A percentile compares a stretch with the other conserved stretches of the same genome.
phyloP scores from a whole-genome alignment of 2,797 vertebrate species.

The Tauraco hartlaubi region DNA sequence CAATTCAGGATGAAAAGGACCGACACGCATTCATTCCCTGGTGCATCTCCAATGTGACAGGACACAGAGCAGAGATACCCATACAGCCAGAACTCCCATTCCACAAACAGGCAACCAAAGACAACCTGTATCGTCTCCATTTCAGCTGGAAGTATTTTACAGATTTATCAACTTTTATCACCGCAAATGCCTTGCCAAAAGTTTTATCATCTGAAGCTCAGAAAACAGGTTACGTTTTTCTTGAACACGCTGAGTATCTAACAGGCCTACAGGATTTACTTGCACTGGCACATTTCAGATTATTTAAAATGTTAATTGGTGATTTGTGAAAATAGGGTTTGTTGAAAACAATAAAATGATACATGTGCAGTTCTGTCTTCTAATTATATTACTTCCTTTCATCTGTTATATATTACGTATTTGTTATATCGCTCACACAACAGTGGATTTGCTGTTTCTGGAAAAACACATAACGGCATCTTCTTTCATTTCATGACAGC shows the following conservation, averaged over 20 bases:
- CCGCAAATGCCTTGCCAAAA: neutral
- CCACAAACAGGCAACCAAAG: neutral
- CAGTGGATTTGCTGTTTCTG: neutral
- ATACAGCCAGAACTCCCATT: neutral
- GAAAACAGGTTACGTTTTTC: neutral
- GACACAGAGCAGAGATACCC: fast-evolving
- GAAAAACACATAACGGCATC: neutral
- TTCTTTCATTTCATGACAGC: neutral
- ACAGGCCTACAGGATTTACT: neutral
- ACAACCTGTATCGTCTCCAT: neutral
- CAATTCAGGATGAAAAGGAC: neutral
- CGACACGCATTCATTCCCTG: neutral
- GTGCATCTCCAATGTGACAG: fast-evolving
- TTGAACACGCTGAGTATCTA: neutral
- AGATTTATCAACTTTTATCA: neutral
- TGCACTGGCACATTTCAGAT: neutral
- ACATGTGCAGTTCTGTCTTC: neutral
- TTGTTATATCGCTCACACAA: neutral
- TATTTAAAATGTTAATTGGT: neutral
- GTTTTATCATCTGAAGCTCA: neutral
- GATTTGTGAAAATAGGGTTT: neutral
- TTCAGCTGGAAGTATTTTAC: neutral
- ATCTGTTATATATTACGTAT: neutral
- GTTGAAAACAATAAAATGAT: neutral
- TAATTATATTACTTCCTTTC: neutral